Evolutionary conservation across 2,888 invertebrate genomes (phyloP), one percentile per base, ranked within the genome.

Genomic region (Drosophila gaucha): DNA sequence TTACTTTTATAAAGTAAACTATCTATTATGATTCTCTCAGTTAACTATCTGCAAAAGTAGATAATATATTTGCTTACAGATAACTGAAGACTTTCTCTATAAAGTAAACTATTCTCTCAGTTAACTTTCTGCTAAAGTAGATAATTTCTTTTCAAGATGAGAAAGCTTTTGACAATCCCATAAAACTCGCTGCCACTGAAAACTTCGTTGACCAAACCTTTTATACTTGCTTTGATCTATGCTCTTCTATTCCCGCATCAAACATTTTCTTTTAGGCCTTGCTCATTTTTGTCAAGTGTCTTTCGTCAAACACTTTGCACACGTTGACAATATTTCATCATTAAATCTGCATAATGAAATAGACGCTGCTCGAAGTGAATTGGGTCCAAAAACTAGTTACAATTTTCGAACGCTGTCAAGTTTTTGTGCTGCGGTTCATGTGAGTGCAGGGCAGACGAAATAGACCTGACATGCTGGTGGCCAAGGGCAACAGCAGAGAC

Each of bases 401-500:
- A 64, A n/a, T 56, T 64, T 73, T 18, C 49, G 22, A 63, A n/a
- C 46, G 31, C 35, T 31, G 22, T n/a, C 44, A 56, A 57, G 56
- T 65, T 68, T 33, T 12, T 30, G 28, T 26, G 24, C 52, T 66
- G 74, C 28, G 70, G 74, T 41, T 69, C 24, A 57, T 54, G 54
- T 54, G 36, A 46, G 69, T 49, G 56, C 39, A 63, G 18, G 20
- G 56, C 39, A 63, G 18, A 16, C 14, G 31, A 18, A 33, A 63
- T 58, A 63, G 58, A 67, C 47, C 58, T 70, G 55, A 41, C 67
- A 70, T 36, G 6, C 1, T 5, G 39, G 57, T 60, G 67, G 67
- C 71, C 73, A 63, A 44, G 50, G 68, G 73, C 64, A 73, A 50
- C 64, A 30, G 35, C 63, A 47, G 41, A 56, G 56, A 46, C 78